phyloP scores from a whole-genome alignment of 2,888 invertebrate genomes.

The Mongoloraphidia duomilia region DNA sequence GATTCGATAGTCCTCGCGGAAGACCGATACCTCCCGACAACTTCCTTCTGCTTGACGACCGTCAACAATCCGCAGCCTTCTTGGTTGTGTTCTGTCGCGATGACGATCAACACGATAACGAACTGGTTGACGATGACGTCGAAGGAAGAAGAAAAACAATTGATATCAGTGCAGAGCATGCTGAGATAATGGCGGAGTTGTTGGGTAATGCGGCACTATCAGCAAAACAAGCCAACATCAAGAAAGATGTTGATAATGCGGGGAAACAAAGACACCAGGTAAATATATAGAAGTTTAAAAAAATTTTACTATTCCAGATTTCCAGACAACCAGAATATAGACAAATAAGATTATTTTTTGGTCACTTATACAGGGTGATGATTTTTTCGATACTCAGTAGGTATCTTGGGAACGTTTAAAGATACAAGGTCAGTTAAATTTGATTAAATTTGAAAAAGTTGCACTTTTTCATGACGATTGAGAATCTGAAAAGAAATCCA shows the following conservation, averaged over 20 bases:
- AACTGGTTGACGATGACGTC: conserved; percentile 2
- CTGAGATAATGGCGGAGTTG: conserved; percentile 9
- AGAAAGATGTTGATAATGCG: not conserved
- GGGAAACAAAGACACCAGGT: not conserved
- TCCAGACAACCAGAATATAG: too few species aligned
- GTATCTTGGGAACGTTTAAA: too few species aligned
- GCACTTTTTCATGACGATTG: too few species aligned
- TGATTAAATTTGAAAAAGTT: too few species aligned
- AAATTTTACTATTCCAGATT: too few species aligned
- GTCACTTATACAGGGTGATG: too few species aligned
- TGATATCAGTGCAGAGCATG: conserved; percentile 8
- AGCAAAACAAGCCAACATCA: not conserved
- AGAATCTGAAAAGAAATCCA: too few species aligned
- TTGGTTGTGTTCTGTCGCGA: conserved; percentile 15
- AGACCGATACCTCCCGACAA: conserved; percentile 15
- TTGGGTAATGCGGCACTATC: conserved; percentile 3
- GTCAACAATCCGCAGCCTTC: conserved; percentile 13
- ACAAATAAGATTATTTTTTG: too few species aligned
- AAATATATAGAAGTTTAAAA: too few species aligned
- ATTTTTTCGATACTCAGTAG: too few species aligned
- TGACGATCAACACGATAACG: conserved; percentile 5
- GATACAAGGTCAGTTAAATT: too few species aligned
- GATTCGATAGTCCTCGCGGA: conserved; percentile 16
- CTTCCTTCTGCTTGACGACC: conserved; percentile 13
- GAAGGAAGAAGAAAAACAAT: conserved; percentile 7